These are phyloP conservation scores for Eupithecia abbreviata DNA, from an alignment of 2,888 invertebrate species.

Conservation along the genomic window DNA sequence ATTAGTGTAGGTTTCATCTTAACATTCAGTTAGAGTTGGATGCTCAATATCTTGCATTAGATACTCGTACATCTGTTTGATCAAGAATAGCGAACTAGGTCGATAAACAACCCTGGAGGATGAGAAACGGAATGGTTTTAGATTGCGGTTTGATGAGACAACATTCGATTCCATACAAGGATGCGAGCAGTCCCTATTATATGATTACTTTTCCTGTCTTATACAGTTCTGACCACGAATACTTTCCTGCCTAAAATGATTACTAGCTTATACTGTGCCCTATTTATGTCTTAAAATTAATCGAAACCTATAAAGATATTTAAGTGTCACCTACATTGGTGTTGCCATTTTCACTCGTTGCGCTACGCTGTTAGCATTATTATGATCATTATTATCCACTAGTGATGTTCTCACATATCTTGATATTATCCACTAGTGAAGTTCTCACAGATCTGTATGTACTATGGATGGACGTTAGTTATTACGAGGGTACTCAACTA, in stretches of 20 bases:
- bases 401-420: background rate
- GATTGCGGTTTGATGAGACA: constrained; percentile 10
- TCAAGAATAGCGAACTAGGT: background rate
- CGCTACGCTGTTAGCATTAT: constrained; percentile 4
- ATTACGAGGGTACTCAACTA: constrained; percentile 4
- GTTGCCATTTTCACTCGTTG: background rate
- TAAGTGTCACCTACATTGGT: background rate
- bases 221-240: background rate
- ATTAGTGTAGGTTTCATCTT: background rate
- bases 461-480: background rate
- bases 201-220: background rate
- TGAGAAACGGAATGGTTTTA: background rate
- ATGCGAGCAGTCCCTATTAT: constrained; percentile 12
- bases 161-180: constrained; percentile 21
- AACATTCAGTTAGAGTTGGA: constrained; percentile 6
- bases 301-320: too few species aligned
- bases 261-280: background rate
- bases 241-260: background rate
- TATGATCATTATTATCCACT: background rate
- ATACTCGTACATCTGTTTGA: background rate
- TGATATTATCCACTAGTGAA: background rate
- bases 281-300: background rate
- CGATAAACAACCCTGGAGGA: background rate
- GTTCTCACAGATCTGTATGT: background rate
- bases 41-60: background rate